Base-by-base conservation (phyloP, 2,113 vertebrate species). In the Monarcha castaneiventris region DNA sequence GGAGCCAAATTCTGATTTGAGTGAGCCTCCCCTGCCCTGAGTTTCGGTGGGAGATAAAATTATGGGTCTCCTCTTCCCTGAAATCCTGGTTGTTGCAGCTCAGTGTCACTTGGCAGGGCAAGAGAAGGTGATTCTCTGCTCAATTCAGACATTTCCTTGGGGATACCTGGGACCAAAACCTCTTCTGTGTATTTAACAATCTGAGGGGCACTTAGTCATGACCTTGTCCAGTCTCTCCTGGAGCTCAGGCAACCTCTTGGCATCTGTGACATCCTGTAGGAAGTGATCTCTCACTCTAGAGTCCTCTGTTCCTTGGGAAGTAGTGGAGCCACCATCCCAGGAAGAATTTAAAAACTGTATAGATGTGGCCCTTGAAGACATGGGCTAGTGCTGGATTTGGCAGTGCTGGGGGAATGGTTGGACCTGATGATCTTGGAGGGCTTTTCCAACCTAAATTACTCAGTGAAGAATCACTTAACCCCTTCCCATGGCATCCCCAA, bases 261-360 rank as follows among this genome's bases (percentile, higher is more conserved):
- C 7, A 49, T 22, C 43, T 2, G 0, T 37, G 35, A 8, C 27
- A 58, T 18, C 22, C 56, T 1, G 1, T 9, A 33, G 48, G 43
- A 85, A 72, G 48, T 1, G 3, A 14, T n/a, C 13, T 48, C 1
- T 1, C 1, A 3, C 8, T 69, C 41, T 21, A 21, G 16, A n/a
- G 5, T 37, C 12, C 5, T 68, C 33, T 3, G 1, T 19, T 84
- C 30, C 25, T 6, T 10, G 25, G 87, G 20, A n/a, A 54, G 20
- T 30, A 29, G 3, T 32, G 41, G 30, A 48, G 21, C 16, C 48
- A 41, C 48, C 35, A 23, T 19, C 39, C 30, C 41, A 35, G 72
- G 48, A 62, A n/a, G n/a, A 12, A 41, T 68, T n/a, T 23, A 18
- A 41, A 39, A 61, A 21, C 29, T 11, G 13, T 19, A 8, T 12